phyloP scores from a whole-genome alignment of 2,797 vertebrate species.

The Ctenopoma multispine region DNA sequence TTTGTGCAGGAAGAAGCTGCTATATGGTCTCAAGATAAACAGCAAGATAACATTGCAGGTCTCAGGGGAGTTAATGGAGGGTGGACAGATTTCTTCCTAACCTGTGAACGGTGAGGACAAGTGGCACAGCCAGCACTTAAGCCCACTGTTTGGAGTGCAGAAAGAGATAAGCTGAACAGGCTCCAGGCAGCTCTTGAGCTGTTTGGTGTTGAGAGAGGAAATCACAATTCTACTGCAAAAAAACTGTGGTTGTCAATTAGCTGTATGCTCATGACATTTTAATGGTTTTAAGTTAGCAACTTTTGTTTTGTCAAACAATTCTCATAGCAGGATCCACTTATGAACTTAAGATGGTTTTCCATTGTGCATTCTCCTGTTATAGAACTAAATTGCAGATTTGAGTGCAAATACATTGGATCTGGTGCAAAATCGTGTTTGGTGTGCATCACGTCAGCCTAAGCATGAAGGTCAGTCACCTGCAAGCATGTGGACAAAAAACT shows the following conservation, averaged over 20 bases:
- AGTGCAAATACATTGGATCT: background rate
- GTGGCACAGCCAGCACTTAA: slow-evolving; percentile 73
- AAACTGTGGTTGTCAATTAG: slow-evolving; percentile 37
- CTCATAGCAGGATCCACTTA: slow-evolving; percentile 5
- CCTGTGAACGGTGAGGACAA: slow-evolving; percentile 74
- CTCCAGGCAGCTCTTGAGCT: slow-evolving; percentile 66
- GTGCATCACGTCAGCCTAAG: too few species aligned
- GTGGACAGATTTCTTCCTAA: slow-evolving; percentile 64
- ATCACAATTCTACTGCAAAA: slow-evolving; percentile 36
- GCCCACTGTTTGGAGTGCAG: slow-evolving; percentile 73
- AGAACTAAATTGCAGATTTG: background rate
- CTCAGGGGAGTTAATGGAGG: slow-evolving; percentile 47
- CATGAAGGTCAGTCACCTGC: background rate
- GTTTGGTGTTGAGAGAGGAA: slow-evolving; percentile 29
- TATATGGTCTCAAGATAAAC: slow-evolving; percentile 68
- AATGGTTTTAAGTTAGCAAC: slow-evolving; percentile 10
- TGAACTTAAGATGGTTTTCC: slow-evolving; percentile 7
- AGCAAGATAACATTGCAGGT: slow-evolving; percentile 60
- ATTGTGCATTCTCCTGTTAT: rapidly evolving
- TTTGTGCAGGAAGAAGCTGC: slow-evolving; percentile 35
- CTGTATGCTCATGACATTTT: slow-evolving; percentile 2
- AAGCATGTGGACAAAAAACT: background rate
- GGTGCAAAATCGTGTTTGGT: background rate
- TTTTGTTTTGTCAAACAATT: background rate
- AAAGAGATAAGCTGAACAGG: slow-evolving; percentile 75